Evolutionary conservation across 2,797 vertebrate genomes (phyloP), one percentile per base, ranked within the genome.

Genomic region (Apogon hyalosoma): DNA sequence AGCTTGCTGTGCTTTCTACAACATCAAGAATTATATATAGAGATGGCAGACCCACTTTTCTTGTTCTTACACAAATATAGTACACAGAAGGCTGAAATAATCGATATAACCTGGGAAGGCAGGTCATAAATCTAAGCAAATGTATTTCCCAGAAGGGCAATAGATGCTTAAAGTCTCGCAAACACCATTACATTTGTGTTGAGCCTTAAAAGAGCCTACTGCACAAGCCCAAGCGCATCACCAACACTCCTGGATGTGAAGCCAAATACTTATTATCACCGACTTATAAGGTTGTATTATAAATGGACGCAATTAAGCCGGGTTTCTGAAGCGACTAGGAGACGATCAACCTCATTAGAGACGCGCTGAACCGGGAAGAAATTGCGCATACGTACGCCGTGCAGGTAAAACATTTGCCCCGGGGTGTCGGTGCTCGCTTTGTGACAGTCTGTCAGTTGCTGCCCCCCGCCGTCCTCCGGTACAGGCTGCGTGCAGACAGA

Each of bases 301-400:
- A 85, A 91, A 92, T 87, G 78, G 80, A 54, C 57, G 69, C 88
- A 91, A 94, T 91, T 90, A 89, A 75, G 75, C 40, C 19, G 51
- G 61, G 48, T 42, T 88, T 90, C 55, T 82, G 77, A 75, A 77
- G 86, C 80, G 73, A 72, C 71, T 69, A 62, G 68, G 69, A 83
- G 77, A 70, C 70, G 82, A 84, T 86, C 75, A 69, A 68, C 70
- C 87, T 86, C 88, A 87, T 92, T 90, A 90, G 74, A 52, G 73
- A 75, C 59, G 82, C 83, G 57, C 74, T 85, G 88, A 84, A 80
- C 77, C 88, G 60, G 61, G 61, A 55, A 79, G 46, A 57, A 16
- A 73, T 39, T 53, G 78, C 73, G 65, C 77, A 80, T 73, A 71
- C 61, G 63, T 47, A 38, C 52, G 49, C 67, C 47, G 47, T 24